Conservation (phyloP, 1,140 invertebrate species). For the Gerris buenoi region DNA sequence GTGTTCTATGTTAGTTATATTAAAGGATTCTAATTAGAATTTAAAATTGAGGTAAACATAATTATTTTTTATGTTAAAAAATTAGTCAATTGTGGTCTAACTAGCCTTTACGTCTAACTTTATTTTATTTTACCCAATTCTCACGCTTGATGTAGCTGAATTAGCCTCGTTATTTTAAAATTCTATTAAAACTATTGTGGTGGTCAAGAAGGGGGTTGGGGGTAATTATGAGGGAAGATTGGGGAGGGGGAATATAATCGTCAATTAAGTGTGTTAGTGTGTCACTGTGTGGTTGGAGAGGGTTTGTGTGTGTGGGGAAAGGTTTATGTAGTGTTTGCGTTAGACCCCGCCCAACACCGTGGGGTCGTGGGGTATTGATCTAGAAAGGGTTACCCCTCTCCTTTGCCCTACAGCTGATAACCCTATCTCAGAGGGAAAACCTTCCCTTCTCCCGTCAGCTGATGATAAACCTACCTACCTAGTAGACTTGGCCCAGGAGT, state of each 20-base stretch:
- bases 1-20: too few species aligned
- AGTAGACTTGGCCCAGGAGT: background rate
- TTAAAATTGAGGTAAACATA: too few species aligned
- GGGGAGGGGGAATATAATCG: background rate
- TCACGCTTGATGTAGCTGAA: background rate
- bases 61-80: too few species aligned
- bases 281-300: background rate
- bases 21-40: too few species aligned
- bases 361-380: background rate
- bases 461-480: background rate
- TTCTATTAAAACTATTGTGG: background rate
- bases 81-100: too few species aligned
- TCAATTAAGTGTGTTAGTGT: slow-evolving; percentile 1
- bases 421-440: background rate
- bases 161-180: background rate
- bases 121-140: background rate
- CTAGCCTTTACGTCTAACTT: too few species aligned
- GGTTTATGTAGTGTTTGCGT: background rate
- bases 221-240: background rate
- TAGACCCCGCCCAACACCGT: background rate
- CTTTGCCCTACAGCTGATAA: background rate
- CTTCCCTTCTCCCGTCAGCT: background rate
- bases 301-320: slow-evolving; percentile 2
- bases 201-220: background rate
- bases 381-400: background rate